A percentile compares a stretch with the other conserved stretches of the same genome.
phyloP scores from a whole-genome alignment of 2,888 invertebrate species.

The Mesorhabditis sp. region DNA sequence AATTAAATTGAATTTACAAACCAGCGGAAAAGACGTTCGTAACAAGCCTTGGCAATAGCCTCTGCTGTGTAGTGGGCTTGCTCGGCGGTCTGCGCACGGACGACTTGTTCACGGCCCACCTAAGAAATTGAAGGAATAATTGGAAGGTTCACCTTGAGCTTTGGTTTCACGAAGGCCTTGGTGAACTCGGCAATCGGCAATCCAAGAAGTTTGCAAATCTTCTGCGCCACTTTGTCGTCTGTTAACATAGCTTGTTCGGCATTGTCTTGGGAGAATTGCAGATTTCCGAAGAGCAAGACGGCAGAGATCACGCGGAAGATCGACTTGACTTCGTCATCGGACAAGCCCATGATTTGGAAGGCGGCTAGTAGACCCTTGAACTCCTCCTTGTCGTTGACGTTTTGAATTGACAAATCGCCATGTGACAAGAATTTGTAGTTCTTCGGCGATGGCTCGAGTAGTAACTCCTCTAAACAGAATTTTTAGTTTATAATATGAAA shows the following conservation, averaged over 20 bases:
- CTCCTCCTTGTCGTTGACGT: conserved; percentile 83
- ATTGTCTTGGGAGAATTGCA: conserved; percentile 97
- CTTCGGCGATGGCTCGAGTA: conserved; percentile 86
- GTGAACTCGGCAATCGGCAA: conserved; percentile 94
- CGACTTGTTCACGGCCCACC: conserved; percentile 93
- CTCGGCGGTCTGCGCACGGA: conserved; percentile 95
- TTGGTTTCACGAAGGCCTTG: conserved; percentile 90
- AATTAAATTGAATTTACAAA: too few relatives aligned
- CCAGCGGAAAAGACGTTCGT: conserved; percentile 87
- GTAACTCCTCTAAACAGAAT: conserved; percentile 64
- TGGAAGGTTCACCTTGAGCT: conserved; percentile 70
- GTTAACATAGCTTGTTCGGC: conserved; percentile 95
- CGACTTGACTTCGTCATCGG: conserved; percentile 84
- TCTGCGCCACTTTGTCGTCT: conserved; percentile 84
- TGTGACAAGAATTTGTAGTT: conserved; percentile 86
- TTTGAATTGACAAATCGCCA: conserved; percentile 75
- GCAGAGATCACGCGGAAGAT: conserved; percentile 92
- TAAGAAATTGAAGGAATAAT: neutral
- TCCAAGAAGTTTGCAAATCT: conserved; percentile 85
- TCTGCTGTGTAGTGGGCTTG: conserved; percentile 96
- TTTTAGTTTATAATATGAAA: neutral
- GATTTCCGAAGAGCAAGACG: conserved; percentile 90
- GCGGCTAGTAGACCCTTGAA: conserved; percentile 89
- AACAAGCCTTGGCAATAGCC: conserved; percentile 95
- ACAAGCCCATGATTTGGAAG: conserved; percentile 98